Percentiles rank a stretch among this genome's conserved stretches.
These are phyloP conservation scores for Tragelaphus scriptus DNA, from an alignment of 2,113 vertebrate species.

Conservation along the genomic window DNA sequence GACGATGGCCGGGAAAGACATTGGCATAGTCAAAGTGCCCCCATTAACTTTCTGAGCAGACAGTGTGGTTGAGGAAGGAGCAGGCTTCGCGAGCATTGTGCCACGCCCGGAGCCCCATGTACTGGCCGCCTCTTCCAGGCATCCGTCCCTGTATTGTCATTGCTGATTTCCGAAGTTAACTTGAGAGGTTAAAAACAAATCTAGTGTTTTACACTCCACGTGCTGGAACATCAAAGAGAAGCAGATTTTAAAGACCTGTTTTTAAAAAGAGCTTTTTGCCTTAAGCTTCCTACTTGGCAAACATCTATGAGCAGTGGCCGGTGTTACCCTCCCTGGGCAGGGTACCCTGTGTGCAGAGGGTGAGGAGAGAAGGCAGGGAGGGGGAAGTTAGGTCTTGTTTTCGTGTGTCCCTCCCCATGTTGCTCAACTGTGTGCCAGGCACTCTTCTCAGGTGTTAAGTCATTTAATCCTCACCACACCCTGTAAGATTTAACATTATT, in stretches of 20 bases:
- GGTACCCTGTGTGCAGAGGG: not conserved
- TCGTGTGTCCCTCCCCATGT: not conserved
- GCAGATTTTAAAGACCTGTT: conserved; percentile 23
- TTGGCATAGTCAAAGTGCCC: not conserved
- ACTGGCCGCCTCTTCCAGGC: not conserved
- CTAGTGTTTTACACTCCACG: not conserved
- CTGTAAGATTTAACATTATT: not conserved
- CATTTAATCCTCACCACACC: not conserved
- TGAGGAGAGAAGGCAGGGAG: not conserved
- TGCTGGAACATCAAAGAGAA: conserved; percentile 33
- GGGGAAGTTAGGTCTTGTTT: not conserved
- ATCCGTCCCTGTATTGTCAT: not conserved
- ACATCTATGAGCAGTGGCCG: conserved; percentile 2
- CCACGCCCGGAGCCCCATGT: not conserved
- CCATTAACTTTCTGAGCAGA: not conserved
- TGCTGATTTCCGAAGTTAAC: conserved; percentile 10
- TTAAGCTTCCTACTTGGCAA: conserved; percentile 38
- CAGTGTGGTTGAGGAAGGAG: not conserved
- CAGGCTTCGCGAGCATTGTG: not conserved
- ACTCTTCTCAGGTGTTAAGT: not conserved
- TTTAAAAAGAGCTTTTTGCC: conserved; percentile 47
- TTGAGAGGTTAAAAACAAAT: not conserved
- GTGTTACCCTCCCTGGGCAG: not conserved
- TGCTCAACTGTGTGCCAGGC: not conserved
- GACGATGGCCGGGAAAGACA: not conserved